Evolutionary conservation across 92 coral and sea anemone species (phyloP).

Genomic region (Pocillopora meandrina): DNA sequence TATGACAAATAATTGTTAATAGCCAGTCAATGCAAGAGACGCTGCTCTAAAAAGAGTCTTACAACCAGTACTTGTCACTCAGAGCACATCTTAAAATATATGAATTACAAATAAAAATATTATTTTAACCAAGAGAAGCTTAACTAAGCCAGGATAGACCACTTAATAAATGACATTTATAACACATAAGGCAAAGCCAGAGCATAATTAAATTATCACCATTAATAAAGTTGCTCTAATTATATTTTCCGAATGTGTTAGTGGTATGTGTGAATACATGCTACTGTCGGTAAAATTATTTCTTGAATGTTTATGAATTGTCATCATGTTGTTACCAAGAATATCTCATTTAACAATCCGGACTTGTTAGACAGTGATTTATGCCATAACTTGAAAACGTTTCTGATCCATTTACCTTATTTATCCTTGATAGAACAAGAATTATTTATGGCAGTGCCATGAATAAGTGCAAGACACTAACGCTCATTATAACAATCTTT

Average conservation of each 20-base stretch:
- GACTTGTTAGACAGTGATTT: not conserved
- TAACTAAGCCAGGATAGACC: not conserved
- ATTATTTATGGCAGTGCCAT: constrained; percentile 11
- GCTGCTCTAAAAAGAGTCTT: too few relatives aligned
- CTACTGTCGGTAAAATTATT: not conserved
- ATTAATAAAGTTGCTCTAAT: constrained; percentile 2
- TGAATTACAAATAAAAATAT: not conserved
- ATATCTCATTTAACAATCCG: not conserved
- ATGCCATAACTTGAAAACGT: not conserved
- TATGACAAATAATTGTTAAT: constrained; percentile 6
- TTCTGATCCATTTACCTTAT: not conserved
- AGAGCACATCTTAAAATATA: not conserved
- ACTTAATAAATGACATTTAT: not conserved
- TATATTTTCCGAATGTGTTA: constrained; percentile 6
- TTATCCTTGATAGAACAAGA: not conserved
- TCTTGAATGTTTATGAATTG: constrained; percentile 4
- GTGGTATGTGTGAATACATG: not conserved
- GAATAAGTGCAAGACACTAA: constrained; percentile 2
- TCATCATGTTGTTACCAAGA: not conserved
- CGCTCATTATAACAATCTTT: not conserved
- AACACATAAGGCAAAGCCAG: constrained; percentile 6
- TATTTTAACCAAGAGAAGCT: constrained; percentile 3
- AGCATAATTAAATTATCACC: not conserved
- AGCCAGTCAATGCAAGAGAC: constrained; percentile 14
- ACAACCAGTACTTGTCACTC: too few relatives aligned